Percentiles rank a stretch among this genome's conserved stretches.
Evolutionary conservation across 2,888 invertebrate species (phyloP).

Genomic region (Amiota minor): DNA sequence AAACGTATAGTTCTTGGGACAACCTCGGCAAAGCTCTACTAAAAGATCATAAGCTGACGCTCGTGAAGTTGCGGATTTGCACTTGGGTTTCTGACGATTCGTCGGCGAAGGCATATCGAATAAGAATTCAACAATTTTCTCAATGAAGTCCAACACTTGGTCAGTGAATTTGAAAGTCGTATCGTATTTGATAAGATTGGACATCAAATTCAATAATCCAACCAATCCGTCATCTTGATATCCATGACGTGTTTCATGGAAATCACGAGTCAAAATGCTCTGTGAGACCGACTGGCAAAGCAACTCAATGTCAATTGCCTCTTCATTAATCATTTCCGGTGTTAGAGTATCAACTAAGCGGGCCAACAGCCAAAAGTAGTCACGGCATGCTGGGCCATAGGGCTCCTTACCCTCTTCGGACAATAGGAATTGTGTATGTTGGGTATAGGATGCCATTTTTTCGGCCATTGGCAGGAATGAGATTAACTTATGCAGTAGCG

Average conservation of each 20-base stretch:
- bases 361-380: slow-evolving; percentile 95
- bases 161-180: slow-evolving; percentile 88
- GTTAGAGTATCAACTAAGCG: slow-evolving; percentile 89
- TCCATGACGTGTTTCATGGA: slow-evolving; percentile 85
- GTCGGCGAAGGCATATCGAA: slow-evolving; percentile 92
- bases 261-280: slow-evolving; percentile 85
- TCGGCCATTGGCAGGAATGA: slow-evolving; percentile 88
- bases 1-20: slow-evolving; percentile 88
- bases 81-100: slow-evolving; percentile 90
- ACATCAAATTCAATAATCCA: slow-evolving; percentile 88
- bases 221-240: slow-evolving; percentile 94
- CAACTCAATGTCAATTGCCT: slow-evolving; percentile 81
- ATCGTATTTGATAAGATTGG: slow-evolving; percentile 91
- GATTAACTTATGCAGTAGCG: slow-evolving; percentile 86
- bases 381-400: slow-evolving; percentile 93
- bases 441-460: slow-evolving; percentile 79
- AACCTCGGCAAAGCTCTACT: slow-evolving; percentile 89
- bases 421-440: slow-evolving; percentile 71
- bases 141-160: slow-evolving; percentile 78
- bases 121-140: slow-evolving; percentile 86
- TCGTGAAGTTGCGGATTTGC: slow-evolving; percentile 91
- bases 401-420: slow-evolving; percentile 86
- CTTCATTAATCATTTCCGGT: slow-evolving; percentile 79
- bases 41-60: slow-evolving; percentile 93
- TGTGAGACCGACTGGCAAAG: slow-evolving; percentile 83